A percentile compares a stretch with the other conserved stretches of the same genome.
These are phyloP conservation scores for Spisula subtruncata DNA, from an alignment of 2,888 invertebrate species.

Conservation along the genomic window DNA sequence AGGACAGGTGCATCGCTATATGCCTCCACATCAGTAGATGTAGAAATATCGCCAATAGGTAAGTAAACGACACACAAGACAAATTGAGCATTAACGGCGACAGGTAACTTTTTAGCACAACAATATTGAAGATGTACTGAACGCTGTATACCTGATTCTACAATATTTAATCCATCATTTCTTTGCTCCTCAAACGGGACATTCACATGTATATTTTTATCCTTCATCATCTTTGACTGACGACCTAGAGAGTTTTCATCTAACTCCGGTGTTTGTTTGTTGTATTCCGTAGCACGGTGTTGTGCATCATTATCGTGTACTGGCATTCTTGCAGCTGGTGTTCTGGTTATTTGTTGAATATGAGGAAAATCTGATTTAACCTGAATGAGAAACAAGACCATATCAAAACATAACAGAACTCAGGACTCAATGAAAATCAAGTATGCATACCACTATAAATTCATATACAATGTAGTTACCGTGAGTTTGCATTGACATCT, in stretches of 20 bases:
- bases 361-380: not conserved
- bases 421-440: too few species aligned
- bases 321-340: not conserved
- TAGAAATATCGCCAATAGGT: too few species aligned
- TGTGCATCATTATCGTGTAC: not conserved
- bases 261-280: not conserved
- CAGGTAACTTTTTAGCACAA: too few species aligned
- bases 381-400: not conserved
- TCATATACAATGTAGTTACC: too few species aligned
- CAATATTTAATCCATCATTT: not conserved
- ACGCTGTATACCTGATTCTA: not conserved
- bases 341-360: slow-evolving; percentile 18
- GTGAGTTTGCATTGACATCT: too few species aligned
- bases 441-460: too few species aligned
- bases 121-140: too few species aligned
- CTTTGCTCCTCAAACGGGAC: not conserved
- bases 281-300: not conserved
- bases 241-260: slow-evolving; percentile 19
- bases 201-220: slow-evolving; percentile 43
- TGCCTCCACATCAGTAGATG: too few species aligned
- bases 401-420: too few species aligned
- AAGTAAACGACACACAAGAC: too few species aligned
- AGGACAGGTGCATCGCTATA: too few species aligned
- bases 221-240: slow-evolving; percentile 27
- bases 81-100: too few species aligned